Evolutionary conservation across 2,113 vertebrate genomes (phyloP), one percentile per base, ranked within the genome.

Genomic region (Acanthisitta chloris): DNA sequence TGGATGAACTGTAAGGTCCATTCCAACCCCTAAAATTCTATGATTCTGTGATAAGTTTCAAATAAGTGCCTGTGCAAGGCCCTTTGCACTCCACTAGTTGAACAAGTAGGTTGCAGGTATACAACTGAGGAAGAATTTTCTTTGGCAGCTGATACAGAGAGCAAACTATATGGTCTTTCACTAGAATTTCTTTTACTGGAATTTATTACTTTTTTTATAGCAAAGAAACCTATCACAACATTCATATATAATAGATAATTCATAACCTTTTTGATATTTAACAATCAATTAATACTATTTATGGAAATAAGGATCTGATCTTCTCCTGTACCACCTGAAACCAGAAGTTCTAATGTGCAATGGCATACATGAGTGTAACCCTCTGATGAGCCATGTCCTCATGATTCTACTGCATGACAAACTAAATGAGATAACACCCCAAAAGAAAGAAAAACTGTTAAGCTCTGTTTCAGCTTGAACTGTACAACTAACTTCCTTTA

Each of bases 281-380:
- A 46, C 69, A 55, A 74, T 24, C 4, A 66, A 13, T 62, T 34
- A 55, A 34, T 66, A 40, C 17, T 36, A 3, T 42, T 80, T 67
- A 10, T 59, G 25, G 42, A 65, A 85, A 59, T 19, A 57, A 58
- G 5, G 19, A 18, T 26, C 4, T 17, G 13, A 17, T 65, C 12
- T 17, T 81, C 23, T 20, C 21, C 43, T 40, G 19, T 21, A 45
- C 2, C 36, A 48, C 23, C 33, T 54, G 46, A 91, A 73, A 77
- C 4, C 28, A 45, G 28, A 82, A 54, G 17, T 6, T 29, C 14
- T 51, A 6, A 33, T 25, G 13, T 54, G 19, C 55, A 83, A 48
- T 4, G 5, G 8, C 18, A 33, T 14, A 45, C 0, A 0, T 1
- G 5, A 40, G 6, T 43, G 20, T 33, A 45, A 45, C 14, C 46